Evolutionary conservation across 2,888 invertebrate species (phyloP).

Genomic region (Bibio marci): DNA sequence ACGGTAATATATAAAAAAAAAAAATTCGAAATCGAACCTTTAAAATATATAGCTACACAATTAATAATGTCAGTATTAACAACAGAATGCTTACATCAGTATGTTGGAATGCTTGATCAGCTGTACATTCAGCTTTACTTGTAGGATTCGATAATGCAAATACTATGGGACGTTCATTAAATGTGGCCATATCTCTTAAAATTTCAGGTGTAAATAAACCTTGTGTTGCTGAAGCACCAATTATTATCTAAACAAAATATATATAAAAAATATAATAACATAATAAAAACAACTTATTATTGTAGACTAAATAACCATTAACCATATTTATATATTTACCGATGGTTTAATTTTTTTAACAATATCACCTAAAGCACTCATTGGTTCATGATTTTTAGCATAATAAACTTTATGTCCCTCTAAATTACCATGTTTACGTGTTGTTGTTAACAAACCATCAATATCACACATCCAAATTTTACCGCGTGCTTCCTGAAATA

Average conservation of each 20-base stretch:
- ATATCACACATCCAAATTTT: conserved; percentile 94
- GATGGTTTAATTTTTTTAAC: conserved; percentile 75
- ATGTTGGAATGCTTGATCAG: conserved; percentile 79
- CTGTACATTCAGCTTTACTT: conserved; percentile 94
- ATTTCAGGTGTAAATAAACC: conserved; percentile 84
- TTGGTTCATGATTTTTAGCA: conserved; percentile 61
- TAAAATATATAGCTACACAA: no score
- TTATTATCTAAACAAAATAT: conserved; percentile 19
- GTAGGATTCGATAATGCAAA: conserved; percentile 98
- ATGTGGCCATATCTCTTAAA: conserved; percentile 66
- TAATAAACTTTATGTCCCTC: conserved; percentile 53
- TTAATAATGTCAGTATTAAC: no score
- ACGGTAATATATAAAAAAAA: no score
- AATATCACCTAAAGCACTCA: conserved; percentile 60
- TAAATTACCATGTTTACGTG: conserved; percentile 42
- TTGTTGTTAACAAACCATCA: conserved; percentile 68
- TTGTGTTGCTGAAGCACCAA: conserved; percentile 81
- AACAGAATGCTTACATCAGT: conserved; percentile 82
- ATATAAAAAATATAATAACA: conserved; percentile 2
- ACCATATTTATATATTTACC: conserved; percentile 38
- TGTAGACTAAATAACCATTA: no score
- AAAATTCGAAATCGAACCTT: no score
- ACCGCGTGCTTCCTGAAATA: conserved; percentile 51
- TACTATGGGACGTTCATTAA: conserved; percentile 79
- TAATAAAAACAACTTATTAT: background rate